phyloP scores from a whole-genome alignment of 2,888 invertebrate genomes.

The Gnatocerus cornutus region DNA sequence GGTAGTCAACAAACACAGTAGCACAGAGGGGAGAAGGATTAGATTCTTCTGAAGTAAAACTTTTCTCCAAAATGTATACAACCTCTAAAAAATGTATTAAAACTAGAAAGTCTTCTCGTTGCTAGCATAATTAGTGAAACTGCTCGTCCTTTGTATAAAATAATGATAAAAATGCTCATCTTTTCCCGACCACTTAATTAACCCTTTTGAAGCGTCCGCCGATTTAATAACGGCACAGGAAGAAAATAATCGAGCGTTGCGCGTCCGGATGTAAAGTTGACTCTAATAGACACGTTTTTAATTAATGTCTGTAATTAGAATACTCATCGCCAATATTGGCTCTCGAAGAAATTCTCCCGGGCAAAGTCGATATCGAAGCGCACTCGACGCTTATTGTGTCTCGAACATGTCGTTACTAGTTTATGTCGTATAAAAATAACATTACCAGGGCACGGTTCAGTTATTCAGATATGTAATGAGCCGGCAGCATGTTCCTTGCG shows the following conservation, averaged over 20 bases:
- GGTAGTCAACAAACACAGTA: no score
- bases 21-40: no score
- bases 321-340: slow-evolving; percentile 40
- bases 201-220: slow-evolving; percentile 28
- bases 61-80: no score
- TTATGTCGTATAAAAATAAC: slow-evolving; percentile 68
- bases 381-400: slow-evolving; percentile 60
- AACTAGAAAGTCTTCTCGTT: no score
- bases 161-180: slow-evolving; percentile 20
- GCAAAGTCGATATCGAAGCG: slow-evolving; percentile 24
- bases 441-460: slow-evolving; percentile 65
- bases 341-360: slow-evolving; percentile 25
- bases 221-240: slow-evolving; percentile 35
- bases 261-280: slow-evolving; percentile 51
- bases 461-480: slow-evolving; percentile 67
- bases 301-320: slow-evolving; percentile 55
- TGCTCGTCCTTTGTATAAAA: not conserved
- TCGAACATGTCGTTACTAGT: slow-evolving; percentile 66
- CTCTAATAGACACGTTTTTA: slow-evolving; percentile 58
- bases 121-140: no score
- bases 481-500: slow-evolving; percentile 64
- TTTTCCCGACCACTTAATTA: slow-evolving; percentile 21
- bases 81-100: no score
- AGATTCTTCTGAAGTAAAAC: no score
- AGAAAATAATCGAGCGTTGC: slow-evolving; percentile 36